Conservation (phyloP, 2,797 vertebrate species). For the Rhincodon typus region DNA sequence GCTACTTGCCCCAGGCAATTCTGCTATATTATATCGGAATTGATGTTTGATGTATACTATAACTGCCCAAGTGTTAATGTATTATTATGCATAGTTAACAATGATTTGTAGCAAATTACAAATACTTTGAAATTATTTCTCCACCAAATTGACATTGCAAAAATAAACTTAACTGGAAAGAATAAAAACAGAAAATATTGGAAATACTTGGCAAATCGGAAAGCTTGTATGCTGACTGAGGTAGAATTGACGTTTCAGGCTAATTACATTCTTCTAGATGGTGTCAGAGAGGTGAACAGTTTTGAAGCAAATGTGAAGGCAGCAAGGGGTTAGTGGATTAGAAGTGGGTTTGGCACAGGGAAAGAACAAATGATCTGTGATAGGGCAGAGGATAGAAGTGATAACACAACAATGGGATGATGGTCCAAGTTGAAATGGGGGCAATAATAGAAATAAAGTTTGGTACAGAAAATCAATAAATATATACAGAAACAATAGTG, state of each 20-base stretch:
- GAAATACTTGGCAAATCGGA: too few species aligned
- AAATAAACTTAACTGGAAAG: too few species aligned
- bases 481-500: not conserved
- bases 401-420: not conserved
- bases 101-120: too few species aligned
- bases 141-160: too few species aligned
- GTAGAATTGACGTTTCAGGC: not conserved
- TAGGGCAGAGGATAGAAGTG: not conserved
- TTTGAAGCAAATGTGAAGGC: not conserved
- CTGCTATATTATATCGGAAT: not conserved
- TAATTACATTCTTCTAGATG: not conserved
- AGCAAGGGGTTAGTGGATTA: not conserved
- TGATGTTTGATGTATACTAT: not conserved
- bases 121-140: not conserved
- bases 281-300: not conserved
- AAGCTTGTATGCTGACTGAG: too few species aligned
- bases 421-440: not conserved
- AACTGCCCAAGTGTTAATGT: not conserved
- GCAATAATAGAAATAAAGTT: not conserved
- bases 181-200: too few species aligned
- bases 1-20: not conserved
- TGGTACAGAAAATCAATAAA: not conserved
- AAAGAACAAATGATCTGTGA: not conserved
- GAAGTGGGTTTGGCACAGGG: not conserved
- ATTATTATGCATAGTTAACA: too few species aligned